A percentile compares a stretch with the other conserved stretches of the same genome.
phyloP scores from a whole-genome alignment of 2,888 invertebrate species.

The Pristionchus maxplancki region DNA sequence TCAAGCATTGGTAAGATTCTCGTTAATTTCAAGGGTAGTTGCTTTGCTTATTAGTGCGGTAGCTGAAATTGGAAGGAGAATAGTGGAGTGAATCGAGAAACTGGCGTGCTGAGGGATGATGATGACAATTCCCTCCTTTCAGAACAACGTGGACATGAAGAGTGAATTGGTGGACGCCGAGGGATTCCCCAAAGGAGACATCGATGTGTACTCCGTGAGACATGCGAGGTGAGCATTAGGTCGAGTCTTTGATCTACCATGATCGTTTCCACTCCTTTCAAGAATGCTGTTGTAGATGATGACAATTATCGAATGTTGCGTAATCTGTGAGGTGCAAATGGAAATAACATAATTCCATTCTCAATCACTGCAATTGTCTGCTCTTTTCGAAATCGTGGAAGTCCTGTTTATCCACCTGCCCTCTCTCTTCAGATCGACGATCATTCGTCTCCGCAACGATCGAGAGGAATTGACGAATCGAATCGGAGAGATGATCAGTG shows the following conservation, averaged over 20 bases:
- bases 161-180: slow-evolving; percentile 89
- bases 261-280: too few relatives aligned
- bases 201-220: slow-evolving; percentile 93
- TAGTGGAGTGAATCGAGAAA: too few relatives aligned
- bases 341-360: too few relatives aligned
- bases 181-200: slow-evolving; percentile 90
- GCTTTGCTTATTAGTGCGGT: too few relatives aligned
- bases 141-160: slow-evolving; percentile 86
- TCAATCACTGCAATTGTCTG: too few relatives aligned
- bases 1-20: too few relatives aligned
- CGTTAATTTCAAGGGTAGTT: too few relatives aligned
- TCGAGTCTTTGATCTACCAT: too few relatives aligned
- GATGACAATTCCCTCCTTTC: neutral
- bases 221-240: slow-evolving; percentile 83
- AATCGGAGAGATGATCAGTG: slow-evolving; percentile 27
- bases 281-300: neutral
- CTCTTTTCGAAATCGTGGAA: neutral
- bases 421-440: slow-evolving; percentile 11
- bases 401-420: neutral
- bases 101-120: too few relatives aligned
- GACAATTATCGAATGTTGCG: neutral
- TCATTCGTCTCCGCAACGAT: slow-evolving; percentile 49
- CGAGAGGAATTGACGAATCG: slow-evolving; percentile 31
- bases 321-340: too few relatives aligned
- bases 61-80: too few relatives aligned